Percentiles rank a stretch among this genome's conserved stretches.
Evolutionary conservation across 1,140 invertebrate genomes (phyloP).

Genomic region (Sweltsa coloradensis): DNA sequence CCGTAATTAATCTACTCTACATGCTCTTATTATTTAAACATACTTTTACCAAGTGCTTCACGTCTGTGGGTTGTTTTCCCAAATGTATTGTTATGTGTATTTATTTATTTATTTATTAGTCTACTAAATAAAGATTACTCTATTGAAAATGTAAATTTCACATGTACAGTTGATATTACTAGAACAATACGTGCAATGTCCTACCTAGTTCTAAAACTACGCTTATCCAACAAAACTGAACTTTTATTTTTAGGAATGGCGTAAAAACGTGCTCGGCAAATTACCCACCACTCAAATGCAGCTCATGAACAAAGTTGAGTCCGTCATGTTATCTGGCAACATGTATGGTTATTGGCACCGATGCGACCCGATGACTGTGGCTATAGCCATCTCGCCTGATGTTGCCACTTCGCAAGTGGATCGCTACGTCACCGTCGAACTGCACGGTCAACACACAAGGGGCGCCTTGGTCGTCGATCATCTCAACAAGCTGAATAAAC

Average conservation of each 20-base stretch:
- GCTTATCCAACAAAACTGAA: too few species aligned
- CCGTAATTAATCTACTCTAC: too few species aligned
- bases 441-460: conserved; percentile 39
- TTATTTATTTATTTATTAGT: too few species aligned
- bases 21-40: too few species aligned
- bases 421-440: conserved; percentile 40
- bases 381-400: conserved; percentile 33
- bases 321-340: conserved; percentile 24
- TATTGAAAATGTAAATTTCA: too few species aligned
- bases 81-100: too few species aligned
- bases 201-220: too few species aligned
- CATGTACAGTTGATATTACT: too few species aligned
- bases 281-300: conserved; percentile 31
- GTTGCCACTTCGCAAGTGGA: conserved; percentile 21
- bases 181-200: too few species aligned
- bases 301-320: conserved; percentile 40
- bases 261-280: conserved; percentile 32
- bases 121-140: too few species aligned
- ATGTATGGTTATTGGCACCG: conserved; percentile 26
- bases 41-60: too few species aligned
- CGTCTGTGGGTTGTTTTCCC: too few species aligned
- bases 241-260: conserved; percentile 46
- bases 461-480: conserved; percentile 48
- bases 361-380: conserved; percentile 44
- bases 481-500: conserved; percentile 25